Evolutionary conservation across 2,113 vertebrate species (phyloP), one percentile per base, ranked within the genome.

Genomic region (Proteles cristata): DNA sequence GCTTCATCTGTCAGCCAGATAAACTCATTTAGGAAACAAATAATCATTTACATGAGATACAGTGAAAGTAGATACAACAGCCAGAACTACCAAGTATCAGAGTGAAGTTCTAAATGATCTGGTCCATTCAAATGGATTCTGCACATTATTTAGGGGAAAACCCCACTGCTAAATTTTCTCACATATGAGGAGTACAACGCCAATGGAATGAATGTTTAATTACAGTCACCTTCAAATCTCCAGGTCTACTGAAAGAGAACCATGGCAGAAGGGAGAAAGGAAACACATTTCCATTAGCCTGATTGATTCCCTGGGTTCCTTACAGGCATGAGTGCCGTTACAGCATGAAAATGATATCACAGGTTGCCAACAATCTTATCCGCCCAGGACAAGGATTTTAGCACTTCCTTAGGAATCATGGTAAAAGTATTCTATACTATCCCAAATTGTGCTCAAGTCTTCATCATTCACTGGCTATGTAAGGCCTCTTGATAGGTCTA

Each of bases 271-370:
- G 43, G 16, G 4, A 83, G 88, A 97, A 93, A 86, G 19, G 61
- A 93, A 95, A 69, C 55, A 79, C 31, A 63, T 94, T 89, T 88
- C 55, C 82, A 79, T 87, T 76, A 91, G 83, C 48, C 31, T 95
- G 53, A 80, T 94, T 97, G 77, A 92, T 12, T 98, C 93, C 97
- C 96, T 94, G 95, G 26, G 91, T 82, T 6, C 12, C 68, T 55
- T 92, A n/a, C 43, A 79, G 10, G 50, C 28, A 71, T 88, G 77
- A 91, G 10, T 61, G 48, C 43, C 19, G 35, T 50, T 85, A 7
- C 11, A 69, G 33, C 45, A 77, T 66, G 53, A 97, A 97, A 96
- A 97, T 73, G 93, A 16, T 15, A 73, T 26, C n/a, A 88, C 9
- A 10, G 6, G 53, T 39, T n/a, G 87, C 77, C 88, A 55, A 91